Base-by-base conservation (phyloP, 2,888 invertebrate species). In the Coleophora flavipennella region DNA sequence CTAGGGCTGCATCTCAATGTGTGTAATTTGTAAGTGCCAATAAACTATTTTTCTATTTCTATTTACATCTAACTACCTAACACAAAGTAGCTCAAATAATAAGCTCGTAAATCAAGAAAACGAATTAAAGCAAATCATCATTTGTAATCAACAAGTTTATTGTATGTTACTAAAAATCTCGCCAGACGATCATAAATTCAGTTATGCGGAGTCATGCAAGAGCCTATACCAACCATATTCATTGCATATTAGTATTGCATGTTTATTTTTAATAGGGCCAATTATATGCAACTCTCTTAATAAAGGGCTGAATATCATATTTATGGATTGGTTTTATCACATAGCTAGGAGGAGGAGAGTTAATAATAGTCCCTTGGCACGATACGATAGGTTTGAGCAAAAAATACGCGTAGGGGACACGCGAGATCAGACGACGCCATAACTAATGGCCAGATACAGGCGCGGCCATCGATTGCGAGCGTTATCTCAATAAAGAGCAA, bases 401-500 rank as follows among this genome's bases (percentile, higher is more conserved):
- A 78, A 75, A 69, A 66, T 62, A 66, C 55, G 53, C 62, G 50
- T 59, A 61, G 66, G 57, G 64, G 69, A 76, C 76, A 80, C 74
- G 75, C 78, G 62, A 78, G 71, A 73, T 70, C 71, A 54, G 65
- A 57, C 70, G 67, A 57, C 60, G 71, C 66, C 62, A 63, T 78
- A 78, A 81, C 71, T 80, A 76, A 81, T 77, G 75, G 67, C 57
- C 60, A 55, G 67, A 69, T 70, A 66, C 62, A 60, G 54, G 48
- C 59, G 51, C 54, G 47, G 60, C 62, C 63, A 68, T 71, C 68
- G 72, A 73, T 79, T 78, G 74, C 74, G 59, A 72, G 68, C 74
- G 74, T 76, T 81, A 83, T 83, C 81, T 84, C 80, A 81, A 84
- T 83, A 83, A 83, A 83, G 80, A 77, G 69, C 77, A 79, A 76